A percentile compares a stretch with the other conserved stretches of the same genome.
Conservation (phyloP, 2,797 vertebrate species). For the Meriones psammophilus region DNA sequence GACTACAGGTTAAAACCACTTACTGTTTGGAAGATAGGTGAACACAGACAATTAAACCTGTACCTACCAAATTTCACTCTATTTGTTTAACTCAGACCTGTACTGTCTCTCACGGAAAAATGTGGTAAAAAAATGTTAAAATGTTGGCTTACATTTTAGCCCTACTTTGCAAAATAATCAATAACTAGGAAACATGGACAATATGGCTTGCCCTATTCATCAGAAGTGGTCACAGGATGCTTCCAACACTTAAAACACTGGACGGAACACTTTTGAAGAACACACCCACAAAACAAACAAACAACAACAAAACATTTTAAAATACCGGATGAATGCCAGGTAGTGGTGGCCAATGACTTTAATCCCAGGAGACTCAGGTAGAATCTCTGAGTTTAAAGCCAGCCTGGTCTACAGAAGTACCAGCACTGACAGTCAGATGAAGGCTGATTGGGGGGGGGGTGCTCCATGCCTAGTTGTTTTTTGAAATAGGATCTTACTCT, state of each 20-base stretch:
- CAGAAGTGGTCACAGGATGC: neutral
- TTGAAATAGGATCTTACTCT: neutral
- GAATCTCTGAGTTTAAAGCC: neutral
- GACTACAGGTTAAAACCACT: neutral
- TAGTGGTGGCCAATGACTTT: neutral
- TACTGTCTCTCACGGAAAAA: conserved; percentile 7
- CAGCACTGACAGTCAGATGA: neutral
- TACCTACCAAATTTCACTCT: conserved; percentile 37
- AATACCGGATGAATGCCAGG: neutral
- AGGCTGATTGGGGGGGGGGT: too few species aligned
- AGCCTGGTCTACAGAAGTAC: neutral
- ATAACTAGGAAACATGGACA: neutral
- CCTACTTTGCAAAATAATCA: conserved; percentile 19
- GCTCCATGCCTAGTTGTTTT: neutral
- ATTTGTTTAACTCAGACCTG: neutral
- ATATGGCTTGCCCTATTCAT: neutral
- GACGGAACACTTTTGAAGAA: neutral
- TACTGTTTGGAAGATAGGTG: neutral
- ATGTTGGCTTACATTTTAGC: neutral
- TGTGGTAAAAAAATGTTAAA: neutral
- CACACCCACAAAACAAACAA: too few species aligned
- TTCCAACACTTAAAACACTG: neutral
- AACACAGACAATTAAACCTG: neutral
- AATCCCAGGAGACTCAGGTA: neutral
- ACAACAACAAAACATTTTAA: too few species aligned